Evolutionary conservation across 2,113 vertebrate species (phyloP), one percentile per base, ranked within the genome.

Genomic region (Phyllostomus hastatus): DNA sequence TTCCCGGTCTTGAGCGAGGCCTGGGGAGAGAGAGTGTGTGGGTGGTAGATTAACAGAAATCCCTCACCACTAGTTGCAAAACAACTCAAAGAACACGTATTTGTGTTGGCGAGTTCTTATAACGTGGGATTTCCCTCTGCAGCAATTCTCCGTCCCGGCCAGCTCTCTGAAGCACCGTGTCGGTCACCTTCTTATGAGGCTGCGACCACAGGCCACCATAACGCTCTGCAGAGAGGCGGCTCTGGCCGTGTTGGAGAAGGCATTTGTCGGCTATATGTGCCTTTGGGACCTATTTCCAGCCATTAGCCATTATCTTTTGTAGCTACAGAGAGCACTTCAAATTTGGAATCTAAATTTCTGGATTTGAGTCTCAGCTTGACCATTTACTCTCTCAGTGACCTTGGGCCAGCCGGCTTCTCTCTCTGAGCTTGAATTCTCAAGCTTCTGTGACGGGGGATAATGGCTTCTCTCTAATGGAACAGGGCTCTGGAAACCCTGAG

Each of bases 161-260:
- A 59, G 17, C 69, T 97, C 97, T 97, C 96, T 8, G 41, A 96
- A 96, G 96, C 80, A 48, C 92, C 72, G 82, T 93, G 94, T 85
- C 26, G 95, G 82, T 94, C 85, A 72, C 78, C 26, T 70, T 94
- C 79, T 54, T 83, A 90, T 48, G 75, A 96, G 80, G n/a, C 33
- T 76, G 82, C 69, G 91, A 57, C 93, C 83, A 90, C 2, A 84
- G 95, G 91, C 12, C 78, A 52, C 59, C 26, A 7, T 43, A 41
- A 85, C 26, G 26, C 83, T 88, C 43, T 89, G 52, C 79, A 79
- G 57, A 93, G 84, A 88, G 66, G 67, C 83, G 61, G 46, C 70
- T 80, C 87, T 75, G 87, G 79, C 28, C 14, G 7, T 90, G 73
- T 75, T 61, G 24, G 86, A 79, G 70, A 94, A 88, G 75, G 41